These are phyloP conservation scores for Ferrisia virgata DNA, from an alignment of 2,888 invertebrate species.

Conservation along the genomic window DNA sequence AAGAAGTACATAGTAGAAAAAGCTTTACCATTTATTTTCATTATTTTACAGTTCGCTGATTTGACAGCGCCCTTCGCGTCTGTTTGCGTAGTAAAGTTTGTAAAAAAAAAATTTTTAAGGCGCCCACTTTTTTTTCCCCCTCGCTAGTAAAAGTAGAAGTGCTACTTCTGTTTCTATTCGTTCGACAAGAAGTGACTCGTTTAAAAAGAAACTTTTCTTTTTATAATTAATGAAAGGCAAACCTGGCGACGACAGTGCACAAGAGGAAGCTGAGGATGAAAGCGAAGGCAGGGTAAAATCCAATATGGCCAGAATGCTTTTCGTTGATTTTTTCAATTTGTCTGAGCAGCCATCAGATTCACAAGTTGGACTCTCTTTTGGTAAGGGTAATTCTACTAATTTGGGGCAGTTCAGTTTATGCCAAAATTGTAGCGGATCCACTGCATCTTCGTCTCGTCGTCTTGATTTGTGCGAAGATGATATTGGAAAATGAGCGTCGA, in stretches of 20 bases:
- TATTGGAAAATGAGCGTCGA: not conserved
- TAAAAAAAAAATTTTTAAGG: not conserved
- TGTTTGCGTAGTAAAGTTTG: not conserved
- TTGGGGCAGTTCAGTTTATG: not conserved
- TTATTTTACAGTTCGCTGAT: conserved; percentile 9
- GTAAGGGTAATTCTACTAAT: not conserved
- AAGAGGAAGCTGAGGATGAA: not conserved
- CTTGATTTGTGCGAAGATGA: not conserved
- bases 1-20: not conserved
- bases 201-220: not conserved
- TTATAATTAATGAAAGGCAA: not conserved
- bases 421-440: not conserved
- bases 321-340: not conserved
- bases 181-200: conserved; percentile 13
- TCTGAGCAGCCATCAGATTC: not conserved
- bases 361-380: not conserved
- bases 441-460: not conserved
- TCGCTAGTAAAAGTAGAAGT: no score
- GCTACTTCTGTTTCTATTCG: not conserved
- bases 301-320: not conserved
- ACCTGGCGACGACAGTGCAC: conserved; percentile 13
- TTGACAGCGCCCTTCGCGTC: not conserved
- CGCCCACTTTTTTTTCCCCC: not conserved
- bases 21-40: conserved; percentile 9
- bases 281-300: not conserved